Conservation (phyloP, 2,888 invertebrate genomes). For the Melinaea menophilus region DNA sequence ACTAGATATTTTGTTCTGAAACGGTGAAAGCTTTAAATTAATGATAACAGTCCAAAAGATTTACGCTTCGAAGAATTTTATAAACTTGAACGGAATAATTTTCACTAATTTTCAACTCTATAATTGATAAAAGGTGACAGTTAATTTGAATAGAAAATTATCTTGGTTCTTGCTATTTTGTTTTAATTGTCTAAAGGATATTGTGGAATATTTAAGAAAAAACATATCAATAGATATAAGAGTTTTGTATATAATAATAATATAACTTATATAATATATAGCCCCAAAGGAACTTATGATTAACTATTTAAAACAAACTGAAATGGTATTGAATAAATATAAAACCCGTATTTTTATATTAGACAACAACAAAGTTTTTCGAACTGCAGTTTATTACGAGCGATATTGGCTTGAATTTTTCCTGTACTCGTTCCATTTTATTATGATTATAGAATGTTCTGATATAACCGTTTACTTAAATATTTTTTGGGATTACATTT, state of each 20-base stretch:
- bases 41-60: constrained; percentile 29
- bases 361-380: constrained; percentile 27
- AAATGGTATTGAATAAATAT: constrained; percentile 11
- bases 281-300: background rate
- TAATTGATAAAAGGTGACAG: constrained; percentile 7
- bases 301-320: background rate
- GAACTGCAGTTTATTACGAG: constrained; percentile 30
- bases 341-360: constrained; percentile 36
- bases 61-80: constrained; percentile 20
- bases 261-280: too few species aligned
- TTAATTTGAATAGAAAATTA: constrained; percentile 1
- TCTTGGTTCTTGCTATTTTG: background rate
- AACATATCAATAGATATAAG: too few species aligned
- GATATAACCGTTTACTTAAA: too few species aligned
- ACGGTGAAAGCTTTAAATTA: constrained; percentile 27
- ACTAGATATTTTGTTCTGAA: constrained; percentile 29
- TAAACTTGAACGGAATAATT: constrained; percentile 8
- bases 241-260: too few species aligned
- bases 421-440: constrained; percentile 16
- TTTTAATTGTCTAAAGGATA: too few species aligned
- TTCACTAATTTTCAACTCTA: background rate
- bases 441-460: constrained; percentile 13
- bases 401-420: constrained; percentile 22
- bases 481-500: too few species aligned
- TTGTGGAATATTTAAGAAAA: too few species aligned